A percentile compares a stretch with the other conserved stretches of the same genome.
Conservation (phyloP, 2,888 invertebrate species). For the Dolichomitus sp. region DNA sequence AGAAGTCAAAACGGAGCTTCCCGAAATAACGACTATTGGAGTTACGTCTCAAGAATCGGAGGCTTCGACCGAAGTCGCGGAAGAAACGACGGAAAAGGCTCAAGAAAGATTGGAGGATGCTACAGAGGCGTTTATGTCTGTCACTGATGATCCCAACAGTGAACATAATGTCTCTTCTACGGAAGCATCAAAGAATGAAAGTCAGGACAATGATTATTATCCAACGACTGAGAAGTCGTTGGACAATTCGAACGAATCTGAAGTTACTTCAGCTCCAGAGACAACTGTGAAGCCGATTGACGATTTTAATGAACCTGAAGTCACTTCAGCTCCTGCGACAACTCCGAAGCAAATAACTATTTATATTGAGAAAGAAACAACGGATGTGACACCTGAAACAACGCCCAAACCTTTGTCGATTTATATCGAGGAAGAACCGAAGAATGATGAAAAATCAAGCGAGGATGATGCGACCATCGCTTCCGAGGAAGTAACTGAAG, state of each 20-base stretch:
- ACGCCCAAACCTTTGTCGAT: slow-evolving; percentile 27
- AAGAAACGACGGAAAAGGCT: slow-evolving; percentile 37
- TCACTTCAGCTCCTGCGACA: slow-evolving; percentile 1
- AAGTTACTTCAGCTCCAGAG: slow-evolving; percentile 39
- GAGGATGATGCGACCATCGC: slow-evolving; percentile 27
- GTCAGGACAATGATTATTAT: neutral
- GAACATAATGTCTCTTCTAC: neutral
- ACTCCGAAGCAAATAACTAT: slow-evolving; percentile 30
- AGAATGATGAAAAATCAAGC: slow-evolving; percentile 15
- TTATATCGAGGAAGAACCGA: slow-evolving; percentile 35
- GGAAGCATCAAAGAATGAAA: slow-evolving; percentile 19
- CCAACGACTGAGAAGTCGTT: slow-evolving; percentile 10
- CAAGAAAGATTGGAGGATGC: slow-evolving; percentile 42
- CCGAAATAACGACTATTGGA: slow-evolving; percentile 37
- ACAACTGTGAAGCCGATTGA: slow-evolving; percentile 11
- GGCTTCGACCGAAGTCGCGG: slow-evolving; percentile 9
- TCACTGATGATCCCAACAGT: neutral
- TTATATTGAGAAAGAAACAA: slow-evolving; percentile 41
- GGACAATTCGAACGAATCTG: slow-evolving; percentile 21
- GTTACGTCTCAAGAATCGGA: slow-evolving; percentile 22
- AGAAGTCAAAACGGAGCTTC: slow-evolving; percentile 9
- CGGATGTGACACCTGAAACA: slow-evolving; percentile 24
- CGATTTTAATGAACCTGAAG: slow-evolving; percentile 31
- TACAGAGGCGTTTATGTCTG: slow-evolving; percentile 22
- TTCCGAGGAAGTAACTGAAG: slow-evolving; percentile 41